Evolutionary conservation across 1,140 invertebrate genomes (phyloP).

Genomic region (Liolophura sinensis): DNA sequence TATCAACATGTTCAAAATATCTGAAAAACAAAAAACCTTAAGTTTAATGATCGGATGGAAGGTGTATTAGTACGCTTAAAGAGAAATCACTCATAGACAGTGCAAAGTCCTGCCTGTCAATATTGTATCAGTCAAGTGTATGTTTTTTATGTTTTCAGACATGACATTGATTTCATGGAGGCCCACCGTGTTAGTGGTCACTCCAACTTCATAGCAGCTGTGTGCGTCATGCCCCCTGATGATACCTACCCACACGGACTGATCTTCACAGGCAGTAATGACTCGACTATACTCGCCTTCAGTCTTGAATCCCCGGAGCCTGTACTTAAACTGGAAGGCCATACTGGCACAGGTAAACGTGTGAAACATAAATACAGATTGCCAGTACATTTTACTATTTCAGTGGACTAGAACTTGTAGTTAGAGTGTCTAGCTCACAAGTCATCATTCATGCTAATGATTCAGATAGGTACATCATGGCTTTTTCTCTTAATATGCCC

Average conservation of each 20-base stretch:
- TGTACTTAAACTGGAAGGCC: conserved; percentile 71
- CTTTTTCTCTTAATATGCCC: no score
- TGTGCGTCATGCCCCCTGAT: conserved; percentile 74
- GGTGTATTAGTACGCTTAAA: no score
- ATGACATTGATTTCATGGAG: conserved; percentile 61
- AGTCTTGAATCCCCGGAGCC: conserved; percentile 63
- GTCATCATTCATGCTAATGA: no score
- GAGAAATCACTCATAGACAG: no score
- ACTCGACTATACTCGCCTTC: conserved; percentile 81
- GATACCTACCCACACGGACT: conserved; percentile 73
- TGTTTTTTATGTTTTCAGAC: conserved; percentile 50
- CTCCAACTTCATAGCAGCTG: conserved; percentile 81
- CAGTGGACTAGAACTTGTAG: no score
- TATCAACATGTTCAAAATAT: no score
- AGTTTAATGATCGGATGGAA: no score
- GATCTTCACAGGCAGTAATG: conserved; percentile 87
- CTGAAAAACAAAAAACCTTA: no score
- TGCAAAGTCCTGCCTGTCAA: no score
- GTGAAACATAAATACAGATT: background rate
- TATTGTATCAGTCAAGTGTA: background rate
- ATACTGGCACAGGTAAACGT: conserved; percentile 72
- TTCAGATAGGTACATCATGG: no score
- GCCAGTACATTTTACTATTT: background rate
- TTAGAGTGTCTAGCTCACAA: no score
- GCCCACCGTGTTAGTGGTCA: conserved; percentile 77